Conservation (phyloP, 2,797 vertebrate genomes). For the Anolis apletophallus region DNA sequence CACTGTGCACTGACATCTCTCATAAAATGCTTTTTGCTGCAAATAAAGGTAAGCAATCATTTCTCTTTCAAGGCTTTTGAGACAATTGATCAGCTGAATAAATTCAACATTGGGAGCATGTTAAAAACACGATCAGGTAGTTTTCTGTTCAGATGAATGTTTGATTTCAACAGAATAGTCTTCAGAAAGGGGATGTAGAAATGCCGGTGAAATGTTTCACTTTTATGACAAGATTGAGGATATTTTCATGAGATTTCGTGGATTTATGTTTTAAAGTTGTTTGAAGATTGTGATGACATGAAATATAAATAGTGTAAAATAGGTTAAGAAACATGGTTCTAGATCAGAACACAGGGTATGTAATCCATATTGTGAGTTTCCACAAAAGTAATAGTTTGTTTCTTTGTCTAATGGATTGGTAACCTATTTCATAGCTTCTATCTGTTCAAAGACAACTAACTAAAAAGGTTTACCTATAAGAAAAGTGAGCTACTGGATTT, state of each 20-base stretch:
- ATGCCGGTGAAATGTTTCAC: not conserved
- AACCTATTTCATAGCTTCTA: not conserved
- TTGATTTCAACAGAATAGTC: not conserved
- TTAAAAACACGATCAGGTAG: not conserved
- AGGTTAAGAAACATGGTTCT: not conserved
- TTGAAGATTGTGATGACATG: not conserved
- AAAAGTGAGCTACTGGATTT: not conserved
- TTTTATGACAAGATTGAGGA: not conserved
- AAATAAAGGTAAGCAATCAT: slow-evolving; percentile 70
- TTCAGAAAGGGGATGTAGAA: not conserved
- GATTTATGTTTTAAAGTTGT: not conserved
- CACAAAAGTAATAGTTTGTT: not conserved
- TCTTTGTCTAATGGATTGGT: not conserved
- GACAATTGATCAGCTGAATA: not conserved
- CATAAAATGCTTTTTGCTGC: slow-evolving; percentile 68
- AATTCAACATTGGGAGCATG: not conserved
- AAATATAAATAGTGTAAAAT: not conserved
- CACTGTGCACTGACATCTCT: slow-evolving; percentile 61
- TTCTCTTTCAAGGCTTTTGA: slow-evolving; percentile 8
- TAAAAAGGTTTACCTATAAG: not conserved
- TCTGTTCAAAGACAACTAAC: not conserved
- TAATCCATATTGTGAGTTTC: not conserved
- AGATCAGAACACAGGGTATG: not conserved
- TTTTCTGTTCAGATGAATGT: not conserved
- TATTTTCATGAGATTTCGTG: not conserved